These are phyloP conservation scores for Caracal caracal DNA, from an alignment of 2,113 vertebrate genomes.

Conservation along the genomic window DNA sequence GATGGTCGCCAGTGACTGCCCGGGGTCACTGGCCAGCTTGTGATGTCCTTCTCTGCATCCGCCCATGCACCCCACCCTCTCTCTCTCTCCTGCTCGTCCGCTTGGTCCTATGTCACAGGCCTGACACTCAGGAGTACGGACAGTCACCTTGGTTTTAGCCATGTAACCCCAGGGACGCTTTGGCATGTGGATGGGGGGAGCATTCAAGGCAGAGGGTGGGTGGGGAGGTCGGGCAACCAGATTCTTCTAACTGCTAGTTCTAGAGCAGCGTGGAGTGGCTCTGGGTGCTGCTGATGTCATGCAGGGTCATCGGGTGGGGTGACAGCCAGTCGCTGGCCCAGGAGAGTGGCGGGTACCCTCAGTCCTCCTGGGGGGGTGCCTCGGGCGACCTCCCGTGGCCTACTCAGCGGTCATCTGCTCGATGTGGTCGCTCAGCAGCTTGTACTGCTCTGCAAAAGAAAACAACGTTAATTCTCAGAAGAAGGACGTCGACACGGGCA, in stretches of 20 bases:
- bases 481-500: fast-evolving
- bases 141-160: background rate
- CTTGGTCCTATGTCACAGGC: background rate
- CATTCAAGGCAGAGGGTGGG: slow-evolving; percentile 34
- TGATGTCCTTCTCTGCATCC: background rate
- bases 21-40: fast-evolving
- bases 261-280: slow-evolving; percentile 72
- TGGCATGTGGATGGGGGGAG: background rate
- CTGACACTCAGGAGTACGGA: background rate
- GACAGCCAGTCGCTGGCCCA: slow-evolving; percentile 60
- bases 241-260: slow-evolving; percentile 67
- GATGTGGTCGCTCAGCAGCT: slow-evolving; percentile 96
- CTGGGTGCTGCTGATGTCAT: slow-evolving; percentile 75
- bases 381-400: fast-evolving
- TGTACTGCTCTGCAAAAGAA: slow-evolving; percentile 92
- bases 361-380: background rate
- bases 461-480: fast-evolving
- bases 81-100: too few relatives aligned
- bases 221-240: background rate
- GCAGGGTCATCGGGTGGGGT: slow-evolving; percentile 80
- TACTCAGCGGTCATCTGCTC: slow-evolving; percentile 94
- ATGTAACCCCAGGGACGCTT: slow-evolving; percentile 23
- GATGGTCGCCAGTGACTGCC: background rate
- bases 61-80: fast-evolving
- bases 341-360: background rate